A percentile compares a stretch with the other conserved stretches of the same genome.
phyloP scores from a whole-genome alignment of 2,797 vertebrate species.

The Vespertilio murinus region DNA sequence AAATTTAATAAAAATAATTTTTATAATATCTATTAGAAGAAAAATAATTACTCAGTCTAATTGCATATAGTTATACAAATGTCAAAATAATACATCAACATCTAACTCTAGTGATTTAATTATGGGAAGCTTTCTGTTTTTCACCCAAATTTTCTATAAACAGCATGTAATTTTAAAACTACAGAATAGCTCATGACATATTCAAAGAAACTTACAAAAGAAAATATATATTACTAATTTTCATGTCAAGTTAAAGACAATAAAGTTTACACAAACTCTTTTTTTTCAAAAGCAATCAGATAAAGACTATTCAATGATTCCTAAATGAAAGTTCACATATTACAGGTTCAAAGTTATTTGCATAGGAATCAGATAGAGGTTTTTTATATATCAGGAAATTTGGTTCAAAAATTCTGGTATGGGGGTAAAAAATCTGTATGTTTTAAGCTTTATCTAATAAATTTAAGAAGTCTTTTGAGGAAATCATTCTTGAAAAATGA shows the following conservation, averaged over 20 bases:
- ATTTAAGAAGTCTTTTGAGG: background rate
- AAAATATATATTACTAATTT: background rate
- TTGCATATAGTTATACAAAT: background rate
- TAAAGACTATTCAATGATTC: background rate
- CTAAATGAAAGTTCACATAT: background rate
- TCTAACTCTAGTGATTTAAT: background rate
- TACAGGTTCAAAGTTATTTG: background rate
- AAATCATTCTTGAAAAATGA: background rate
- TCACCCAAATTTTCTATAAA: background rate
- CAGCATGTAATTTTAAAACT: background rate
- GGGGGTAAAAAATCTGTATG: background rate
- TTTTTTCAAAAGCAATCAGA: background rate
- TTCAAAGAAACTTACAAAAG: background rate
- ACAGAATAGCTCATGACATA: background rate
- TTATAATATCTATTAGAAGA: background rate
- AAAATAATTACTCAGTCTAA: background rate
- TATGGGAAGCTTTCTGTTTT: background rate
- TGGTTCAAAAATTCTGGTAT: background rate
- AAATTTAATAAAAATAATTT: background rate
- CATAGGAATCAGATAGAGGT: background rate
- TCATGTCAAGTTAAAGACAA: background rate
- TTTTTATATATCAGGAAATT: background rate
- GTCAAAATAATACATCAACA: background rate
- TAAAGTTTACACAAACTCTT: background rate
- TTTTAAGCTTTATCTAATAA: background rate